A percentile compares a stretch with the other conserved stretches of the same genome.
These are phyloP conservation scores for Phania funesta DNA, from an alignment of 2,888 invertebrate genomes.

Conservation along the genomic window DNA sequence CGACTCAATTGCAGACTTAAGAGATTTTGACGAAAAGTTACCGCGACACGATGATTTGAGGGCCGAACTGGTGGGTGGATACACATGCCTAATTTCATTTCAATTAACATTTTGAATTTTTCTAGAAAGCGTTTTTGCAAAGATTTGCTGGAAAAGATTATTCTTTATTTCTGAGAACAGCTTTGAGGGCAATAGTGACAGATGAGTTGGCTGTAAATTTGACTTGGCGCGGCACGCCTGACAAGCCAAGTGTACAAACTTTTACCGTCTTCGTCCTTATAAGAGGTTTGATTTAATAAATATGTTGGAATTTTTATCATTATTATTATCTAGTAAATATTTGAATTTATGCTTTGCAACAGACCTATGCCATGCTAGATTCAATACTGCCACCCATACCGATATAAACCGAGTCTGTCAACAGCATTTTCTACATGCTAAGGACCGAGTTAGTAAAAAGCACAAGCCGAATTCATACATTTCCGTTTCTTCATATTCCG, in stretches of 20 bases:
- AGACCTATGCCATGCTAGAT: conserved; percentile 44
- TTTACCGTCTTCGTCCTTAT: conserved; percentile 29
- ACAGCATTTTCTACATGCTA: conserved; percentile 52
- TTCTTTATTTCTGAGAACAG: conserved; percentile 18
- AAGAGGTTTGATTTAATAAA: conserved; percentile 31
- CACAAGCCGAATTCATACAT: neutral
- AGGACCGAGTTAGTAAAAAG: conserved; percentile 35
- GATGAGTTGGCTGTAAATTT: conserved; percentile 57
- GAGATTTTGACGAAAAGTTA: conserved; percentile 44
- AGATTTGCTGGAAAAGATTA: conserved; percentile 32
- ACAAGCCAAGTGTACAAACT: conserved; percentile 56
- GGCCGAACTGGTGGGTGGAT: conserved; percentile 32
- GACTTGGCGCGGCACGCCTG: conserved; percentile 54
- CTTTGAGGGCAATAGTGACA: conserved; percentile 34
- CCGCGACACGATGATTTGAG: conserved; percentile 27
- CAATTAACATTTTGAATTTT: neutral
- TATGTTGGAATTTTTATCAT: too few relatives aligned
- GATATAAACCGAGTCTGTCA: conserved; percentile 48
- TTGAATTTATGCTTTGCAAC: neutral
- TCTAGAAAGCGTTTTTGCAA: conserved; percentile 32
- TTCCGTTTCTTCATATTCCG: neutral
- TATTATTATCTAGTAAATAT: too few relatives aligned
- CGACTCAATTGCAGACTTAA: neutral
- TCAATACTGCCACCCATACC: neutral
- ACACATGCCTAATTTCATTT: neutral